phyloP scores from a whole-genome alignment of 2,113 vertebrate genomes.

The Spilogale gracilis region DNA sequence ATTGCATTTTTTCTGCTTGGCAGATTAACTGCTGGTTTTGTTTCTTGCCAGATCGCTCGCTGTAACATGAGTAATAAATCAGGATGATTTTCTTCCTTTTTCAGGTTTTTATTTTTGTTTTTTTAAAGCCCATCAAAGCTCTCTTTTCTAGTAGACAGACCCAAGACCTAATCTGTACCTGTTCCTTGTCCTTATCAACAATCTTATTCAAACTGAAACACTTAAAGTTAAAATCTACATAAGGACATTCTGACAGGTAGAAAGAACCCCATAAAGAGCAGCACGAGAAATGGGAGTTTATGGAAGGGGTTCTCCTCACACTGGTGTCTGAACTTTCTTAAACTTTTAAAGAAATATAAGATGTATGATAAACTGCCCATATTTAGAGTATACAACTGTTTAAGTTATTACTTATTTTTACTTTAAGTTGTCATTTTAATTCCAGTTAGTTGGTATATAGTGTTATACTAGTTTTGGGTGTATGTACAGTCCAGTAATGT shows the following conservation, averaged over 20 bases:
- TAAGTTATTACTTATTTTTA: background rate
- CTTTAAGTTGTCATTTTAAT: background rate
- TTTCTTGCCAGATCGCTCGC: conserved; percentile 77
- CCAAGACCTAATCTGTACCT: background rate
- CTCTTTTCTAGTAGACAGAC: background rate
- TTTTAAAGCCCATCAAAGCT: background rate
- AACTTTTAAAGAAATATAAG: background rate
- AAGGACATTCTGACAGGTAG: background rate
- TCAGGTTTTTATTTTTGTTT: conserved; percentile 54
- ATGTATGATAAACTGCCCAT: background rate
- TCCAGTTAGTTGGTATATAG: background rate
- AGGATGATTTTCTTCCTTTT: conserved; percentile 72
- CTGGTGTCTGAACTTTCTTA: background rate
- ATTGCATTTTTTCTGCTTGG: conserved; percentile 82
- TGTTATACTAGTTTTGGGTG: background rate
- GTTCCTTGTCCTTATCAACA: background rate
- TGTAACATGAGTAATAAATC: conserved; percentile 76
- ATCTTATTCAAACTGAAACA: background rate
- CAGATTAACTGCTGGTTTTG: conserved; percentile 84
- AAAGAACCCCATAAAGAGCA: background rate
- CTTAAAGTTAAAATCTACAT: background rate
- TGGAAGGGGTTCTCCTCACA: background rate
- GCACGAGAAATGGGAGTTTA: background rate
- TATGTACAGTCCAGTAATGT: background rate
- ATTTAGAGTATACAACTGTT: background rate